Conservation (phyloP, 2,888 invertebrate species). For the Podabrus alpinus region DNA sequence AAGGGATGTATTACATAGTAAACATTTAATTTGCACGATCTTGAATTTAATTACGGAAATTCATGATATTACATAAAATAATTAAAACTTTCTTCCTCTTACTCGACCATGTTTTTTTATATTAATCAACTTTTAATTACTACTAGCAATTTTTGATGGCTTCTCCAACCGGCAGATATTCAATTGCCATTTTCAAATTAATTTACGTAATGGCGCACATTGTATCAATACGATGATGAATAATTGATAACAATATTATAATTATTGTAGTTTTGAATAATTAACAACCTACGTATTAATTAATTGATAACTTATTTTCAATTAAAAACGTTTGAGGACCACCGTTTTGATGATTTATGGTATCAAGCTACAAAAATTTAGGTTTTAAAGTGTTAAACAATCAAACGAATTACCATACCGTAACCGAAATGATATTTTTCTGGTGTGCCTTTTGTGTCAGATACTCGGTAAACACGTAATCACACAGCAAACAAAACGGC, state of each 20-base stretch:
- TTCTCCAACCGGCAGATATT: neutral
- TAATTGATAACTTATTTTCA: neutral
- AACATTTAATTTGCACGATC: constrained; percentile 42
- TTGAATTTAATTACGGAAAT: constrained; percentile 24
- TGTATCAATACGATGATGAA: neutral
- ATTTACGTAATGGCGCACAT: neutral
- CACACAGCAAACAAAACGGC: neutral
- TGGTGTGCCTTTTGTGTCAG: neutral
- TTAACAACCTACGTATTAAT: neutral
- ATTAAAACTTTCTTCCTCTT: neutral
- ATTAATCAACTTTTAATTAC: neutral
- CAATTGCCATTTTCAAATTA: neutral
- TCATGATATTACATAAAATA: constrained; percentile 14
- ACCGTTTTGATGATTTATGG: neutral
- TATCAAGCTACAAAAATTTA: neutral
- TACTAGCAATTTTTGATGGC: neutral
- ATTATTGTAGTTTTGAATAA: neutral
- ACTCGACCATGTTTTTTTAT: neutral
- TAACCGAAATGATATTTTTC: neutral
- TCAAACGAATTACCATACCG: neutral
- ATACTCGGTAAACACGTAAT: neutral
- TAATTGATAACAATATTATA: neutral
- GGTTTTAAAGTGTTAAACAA: neutral
- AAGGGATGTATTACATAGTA: constrained; percentile 42
- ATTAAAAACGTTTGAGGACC: neutral